Base-by-base conservation (phyloP, 2,888 invertebrate genomes). In the Branchellion lobata region DNA sequence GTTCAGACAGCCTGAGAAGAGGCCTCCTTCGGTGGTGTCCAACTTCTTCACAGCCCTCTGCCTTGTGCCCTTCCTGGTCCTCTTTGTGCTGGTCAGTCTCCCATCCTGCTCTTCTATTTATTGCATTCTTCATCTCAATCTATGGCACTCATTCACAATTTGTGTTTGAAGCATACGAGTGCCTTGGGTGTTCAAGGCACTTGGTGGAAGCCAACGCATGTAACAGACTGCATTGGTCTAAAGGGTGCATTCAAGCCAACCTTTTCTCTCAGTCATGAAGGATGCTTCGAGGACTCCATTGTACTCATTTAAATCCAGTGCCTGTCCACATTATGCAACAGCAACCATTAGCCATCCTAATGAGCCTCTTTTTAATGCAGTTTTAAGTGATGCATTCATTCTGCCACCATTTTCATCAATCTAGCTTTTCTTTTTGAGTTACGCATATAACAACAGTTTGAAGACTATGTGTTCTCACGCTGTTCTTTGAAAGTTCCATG, bases 1-100 rank as follows among this genome's bases (percentile, higher is more conserved):
- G 89, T 99, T 98, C 91, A 92, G 96, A 69, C 91, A 91, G 85
- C 93, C 97, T 0, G 98, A 98, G 87, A 92, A 93, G 84, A 92
- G 96, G 72, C 98, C 99, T 78, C 91, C 96, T 51, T 92, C 92
- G 57, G 87, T 92, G 68, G 92, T 99, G 79, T 96, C 97, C 0
- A 93, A 94, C 88, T 90, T 94, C 81, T 99, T 97, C 89, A 95
- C 96, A 77, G 91, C 90, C 47, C 89, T 96, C 14, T 90, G 92
- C 8, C 91, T 93, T 47, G 94, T 96, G 36, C 90, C 98, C 82
- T 89, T 95, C 79, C 86, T 96, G 82, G 81, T 89, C 33, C 90
- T 98, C 80, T 89, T 97, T 78, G 87, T 91, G 84, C 89, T 95
- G 88, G 91, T 91, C 85, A 88, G 89, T 83, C 24, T 47, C 11